Evolutionary conservation across 2,888 invertebrate genomes (phyloP), one percentile per base, ranked within the genome.

Genomic region (Buathra laborator): DNA sequence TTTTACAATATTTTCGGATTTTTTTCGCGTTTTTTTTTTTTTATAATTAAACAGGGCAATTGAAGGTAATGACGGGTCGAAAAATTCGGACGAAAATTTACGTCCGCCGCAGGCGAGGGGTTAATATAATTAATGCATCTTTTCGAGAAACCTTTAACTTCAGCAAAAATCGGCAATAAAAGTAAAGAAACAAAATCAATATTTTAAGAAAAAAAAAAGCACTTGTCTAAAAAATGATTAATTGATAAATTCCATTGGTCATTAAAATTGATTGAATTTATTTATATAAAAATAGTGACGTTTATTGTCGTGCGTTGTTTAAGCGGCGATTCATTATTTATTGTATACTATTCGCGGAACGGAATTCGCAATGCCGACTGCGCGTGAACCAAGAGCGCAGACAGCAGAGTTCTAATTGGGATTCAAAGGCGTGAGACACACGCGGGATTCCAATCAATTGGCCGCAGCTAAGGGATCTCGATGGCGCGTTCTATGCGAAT

Each of bases 401-500:
- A 68, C 68, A 70, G 78, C 59, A 64, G 82, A 79, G 75, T 85
- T 85, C 85, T 90, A 89, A 90, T 90, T 89, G 89, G 89, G 89
- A 90, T 90, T 89, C 89, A 87, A 88, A 87, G 87, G 88, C 81
- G 87, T 87, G 86, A 88, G 83, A 86, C 85, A 87, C 88, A 89
- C 85, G 85, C 84, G 86, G 88, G 87, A 87, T 89, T 87, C 89
- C 90, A 90, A 90, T 91, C 89, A 90, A 90, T 90, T 89, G 89
- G 85, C 85, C 71, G 75, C 71, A 79, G 71, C 70, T 75, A 66
- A 82, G 59, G 82, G 75, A 85, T 85, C 81, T 82, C 79, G 78
- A 85, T 67, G 85, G 82, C 78, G n/a, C 82, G 75, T 82, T 56
- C 66, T 72, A 85, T 85, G 85, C 85, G 82, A 82, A 85, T 85